Conservation (phyloP, 2,888 invertebrate genomes). For the Trissolcus brochymenae region DNA sequence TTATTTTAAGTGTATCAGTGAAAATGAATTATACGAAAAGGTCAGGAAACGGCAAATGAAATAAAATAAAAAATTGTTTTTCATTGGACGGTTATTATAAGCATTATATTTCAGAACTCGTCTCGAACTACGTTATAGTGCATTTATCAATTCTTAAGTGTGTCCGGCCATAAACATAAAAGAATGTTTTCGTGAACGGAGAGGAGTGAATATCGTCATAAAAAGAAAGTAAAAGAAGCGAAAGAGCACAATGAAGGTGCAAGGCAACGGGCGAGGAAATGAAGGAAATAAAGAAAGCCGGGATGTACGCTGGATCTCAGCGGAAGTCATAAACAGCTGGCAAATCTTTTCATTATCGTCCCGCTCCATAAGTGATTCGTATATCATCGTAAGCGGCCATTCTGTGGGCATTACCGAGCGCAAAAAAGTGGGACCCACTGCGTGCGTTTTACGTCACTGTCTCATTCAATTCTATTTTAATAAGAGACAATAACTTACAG, state of each 20-base stretch:
- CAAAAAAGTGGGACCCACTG: constrained; percentile 61
- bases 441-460: neutral
- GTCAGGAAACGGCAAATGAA: neutral
- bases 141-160: constrained; percentile 39
- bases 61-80: constrained; percentile 1
- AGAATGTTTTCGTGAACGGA: constrained; percentile 31
- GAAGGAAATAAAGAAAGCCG: constrained; percentile 54
- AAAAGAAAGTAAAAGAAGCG: constrained; percentile 47
- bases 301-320: constrained; percentile 58
- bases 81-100: constrained; percentile 7
- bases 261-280: constrained; percentile 26
- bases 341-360: constrained; percentile 76
- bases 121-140: constrained; percentile 21
- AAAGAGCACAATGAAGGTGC: constrained; percentile 30
- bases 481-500: too few relatives aligned
- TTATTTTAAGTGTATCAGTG: too few relatives aligned
- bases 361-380: constrained; percentile 74
- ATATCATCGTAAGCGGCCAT: constrained; percentile 75
- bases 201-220: constrained; percentile 46
- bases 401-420: constrained; percentile 68
- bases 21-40: neutral
- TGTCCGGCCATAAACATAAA: constrained; percentile 39
- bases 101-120: constrained; percentile 23
- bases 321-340: constrained; percentile 73
- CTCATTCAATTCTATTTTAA: constrained; percentile 1